These are phyloP conservation scores for Zaprionus bogoriensis DNA, from an alignment of 2,888 invertebrate species.

Conservation along the genomic window DNA sequence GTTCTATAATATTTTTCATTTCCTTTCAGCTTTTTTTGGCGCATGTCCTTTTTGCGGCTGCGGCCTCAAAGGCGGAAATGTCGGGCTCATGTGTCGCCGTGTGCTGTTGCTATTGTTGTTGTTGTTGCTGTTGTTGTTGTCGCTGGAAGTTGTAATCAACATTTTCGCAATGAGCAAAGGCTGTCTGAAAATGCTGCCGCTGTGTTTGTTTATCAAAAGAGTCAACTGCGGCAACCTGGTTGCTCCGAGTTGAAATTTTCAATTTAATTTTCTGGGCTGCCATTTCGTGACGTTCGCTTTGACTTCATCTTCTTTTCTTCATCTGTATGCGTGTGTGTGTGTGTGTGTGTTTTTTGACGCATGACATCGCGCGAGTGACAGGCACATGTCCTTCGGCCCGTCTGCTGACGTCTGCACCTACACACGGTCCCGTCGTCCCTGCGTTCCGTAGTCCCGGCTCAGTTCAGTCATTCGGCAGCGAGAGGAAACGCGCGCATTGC, in stretches of 20 bases:
- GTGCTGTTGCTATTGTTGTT: slow-evolving; percentile 36
- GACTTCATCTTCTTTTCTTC: slow-evolving; percentile 55
- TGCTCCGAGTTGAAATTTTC: slow-evolving; percentile 74
- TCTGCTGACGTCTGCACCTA: slow-evolving; percentile 66
- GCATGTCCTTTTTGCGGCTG: slow-evolving; percentile 67
- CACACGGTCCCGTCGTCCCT: slow-evolving; percentile 29
- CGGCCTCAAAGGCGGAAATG: slow-evolving; percentile 70
- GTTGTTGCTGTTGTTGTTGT: slow-evolving; percentile 30
- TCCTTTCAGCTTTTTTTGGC: slow-evolving; percentile 61
- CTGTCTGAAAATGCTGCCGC: slow-evolving; percentile 31
- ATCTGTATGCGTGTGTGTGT: slow-evolving; percentile 17
- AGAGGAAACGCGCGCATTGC: slow-evolving; percentile 56
- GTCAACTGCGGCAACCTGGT: slow-evolving; percentile 72
- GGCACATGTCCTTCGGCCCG: slow-evolving; percentile 56
- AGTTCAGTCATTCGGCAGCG: slow-evolving; percentile 30
- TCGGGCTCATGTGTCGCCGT: slow-evolving; percentile 71
- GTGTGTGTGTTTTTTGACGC: slow-evolving; percentile 56
- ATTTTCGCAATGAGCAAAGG: slow-evolving; percentile 59
- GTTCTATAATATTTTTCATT: slow-evolving; percentile 48
- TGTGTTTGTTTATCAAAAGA: slow-evolving; percentile 70
- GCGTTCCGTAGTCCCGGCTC: too few relatives aligned
- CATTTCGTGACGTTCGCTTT: slow-evolving; percentile 73
- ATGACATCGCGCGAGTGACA: slow-evolving; percentile 70
- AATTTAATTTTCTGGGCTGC: slow-evolving; percentile 74
- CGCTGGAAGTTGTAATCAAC: slow-evolving; percentile 63